Conservation (phyloP, 2,888 invertebrate genomes). For the Brachyptera putata region DNA sequence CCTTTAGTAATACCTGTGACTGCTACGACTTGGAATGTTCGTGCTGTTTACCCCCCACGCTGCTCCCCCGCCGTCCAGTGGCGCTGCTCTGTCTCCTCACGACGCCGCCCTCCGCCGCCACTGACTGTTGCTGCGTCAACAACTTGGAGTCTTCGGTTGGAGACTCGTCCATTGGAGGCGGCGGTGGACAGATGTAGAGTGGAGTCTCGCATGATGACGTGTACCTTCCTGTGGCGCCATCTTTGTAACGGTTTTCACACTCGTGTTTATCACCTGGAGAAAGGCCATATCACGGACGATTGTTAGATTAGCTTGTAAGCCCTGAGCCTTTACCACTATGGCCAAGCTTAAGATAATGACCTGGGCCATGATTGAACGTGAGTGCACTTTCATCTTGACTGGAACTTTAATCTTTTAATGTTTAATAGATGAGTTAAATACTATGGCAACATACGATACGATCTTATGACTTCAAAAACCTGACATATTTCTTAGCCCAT, state of each 20-base stretch:
- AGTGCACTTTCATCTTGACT: too few species aligned
- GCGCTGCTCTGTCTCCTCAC: slow-evolving; percentile 13
- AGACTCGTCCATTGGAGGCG: slow-evolving; percentile 50
- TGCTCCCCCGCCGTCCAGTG: slow-evolving; percentile 3
- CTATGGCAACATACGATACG: too few species aligned
- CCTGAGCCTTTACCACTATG: too few species aligned
- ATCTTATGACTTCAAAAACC: too few species aligned
- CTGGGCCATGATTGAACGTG: too few species aligned
- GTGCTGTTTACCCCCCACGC: not conserved
- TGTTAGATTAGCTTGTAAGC: too few species aligned
- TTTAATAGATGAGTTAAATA: too few species aligned
- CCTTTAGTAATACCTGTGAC: slow-evolving; percentile 46
- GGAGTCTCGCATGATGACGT: slow-evolving; percentile 38
- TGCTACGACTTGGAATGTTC: slow-evolving; percentile 43
- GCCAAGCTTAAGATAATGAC: too few species aligned
- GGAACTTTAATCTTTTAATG: too few species aligned
- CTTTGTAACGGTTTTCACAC: slow-evolving; percentile 43
- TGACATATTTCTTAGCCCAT: too few species aligned
- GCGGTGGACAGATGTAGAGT: slow-evolving; percentile 51
- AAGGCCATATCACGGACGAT: too few species aligned
- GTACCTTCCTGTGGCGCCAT: slow-evolving; percentile 32
- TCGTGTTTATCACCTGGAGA: slow-evolving; percentile 44
- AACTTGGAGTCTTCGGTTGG: slow-evolving; percentile 49
- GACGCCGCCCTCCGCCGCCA: not conserved
- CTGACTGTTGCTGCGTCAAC: too few species aligned